These are phyloP conservation scores for Cantharis rufa DNA, from an alignment of 2,888 invertebrate species.

Conservation along the genomic window DNA sequence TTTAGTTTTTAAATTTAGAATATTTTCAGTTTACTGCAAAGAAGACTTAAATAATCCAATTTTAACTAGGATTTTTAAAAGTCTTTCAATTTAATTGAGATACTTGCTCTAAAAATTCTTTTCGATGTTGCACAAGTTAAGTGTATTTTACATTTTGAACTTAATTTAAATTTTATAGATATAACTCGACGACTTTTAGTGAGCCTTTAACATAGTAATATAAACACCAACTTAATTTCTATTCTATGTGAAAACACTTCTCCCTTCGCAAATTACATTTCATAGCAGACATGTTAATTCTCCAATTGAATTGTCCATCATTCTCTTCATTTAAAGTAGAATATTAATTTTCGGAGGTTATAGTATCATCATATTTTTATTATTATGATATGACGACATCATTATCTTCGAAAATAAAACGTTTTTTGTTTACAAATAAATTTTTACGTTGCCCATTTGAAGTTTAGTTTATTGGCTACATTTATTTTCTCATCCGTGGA, in stretches of 20 bases:
- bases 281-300: not conserved
- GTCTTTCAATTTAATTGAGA: not conserved
- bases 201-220: not conserved
- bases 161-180: not conserved
- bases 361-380: not conserved
- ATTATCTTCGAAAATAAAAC: no score
- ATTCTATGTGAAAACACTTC: not conserved
- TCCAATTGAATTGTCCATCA: not conserved
- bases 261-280: not conserved
- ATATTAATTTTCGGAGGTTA: not conserved
- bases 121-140: not conserved
- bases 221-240: not conserved
- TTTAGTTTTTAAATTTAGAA: not conserved
- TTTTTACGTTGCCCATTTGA: not conserved
- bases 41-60: not conserved
- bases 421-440: not conserved
- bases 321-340: not conserved
- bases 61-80: not conserved
- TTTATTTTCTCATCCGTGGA: not conserved
- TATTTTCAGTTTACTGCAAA: not conserved
- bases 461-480: not conserved
- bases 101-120: not conserved
- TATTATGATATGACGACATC: not conserved
- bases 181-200: not conserved
- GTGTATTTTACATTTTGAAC: not conserved